A percentile compares a stretch with the other conserved stretches of the same genome.
These are phyloP conservation scores for Monochamus saltuarius DNA, from an alignment of 1,140 invertebrate species.

Conservation along the genomic window DNA sequence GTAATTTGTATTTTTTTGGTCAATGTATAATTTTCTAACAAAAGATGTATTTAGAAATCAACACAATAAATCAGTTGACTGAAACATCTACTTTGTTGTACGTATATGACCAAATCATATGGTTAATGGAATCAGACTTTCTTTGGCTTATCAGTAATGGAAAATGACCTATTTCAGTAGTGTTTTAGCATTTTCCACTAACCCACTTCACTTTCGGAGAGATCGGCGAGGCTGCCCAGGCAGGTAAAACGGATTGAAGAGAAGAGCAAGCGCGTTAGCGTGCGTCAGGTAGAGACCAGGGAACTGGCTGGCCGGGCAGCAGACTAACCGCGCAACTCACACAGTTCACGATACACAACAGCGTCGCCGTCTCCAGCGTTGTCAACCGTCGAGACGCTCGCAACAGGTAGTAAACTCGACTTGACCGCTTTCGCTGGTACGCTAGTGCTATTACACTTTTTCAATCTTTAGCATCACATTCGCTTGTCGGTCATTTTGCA, in stretches of 20 bases:
- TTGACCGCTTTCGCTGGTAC: slow-evolving; percentile 3
- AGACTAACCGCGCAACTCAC: slow-evolving; percentile 34
- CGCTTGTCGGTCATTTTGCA: too few species aligned
- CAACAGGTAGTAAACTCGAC: slow-evolving; percentile 33
- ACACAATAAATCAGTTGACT: too few species aligned
- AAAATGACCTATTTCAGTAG: slow-evolving; percentile 11
- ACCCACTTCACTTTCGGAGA: slow-evolving; percentile 21
- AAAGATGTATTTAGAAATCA: too few species aligned
- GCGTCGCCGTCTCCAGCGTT: slow-evolving; percentile 16
- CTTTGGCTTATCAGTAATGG: neutral
- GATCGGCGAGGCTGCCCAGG: slow-evolving; percentile 4
- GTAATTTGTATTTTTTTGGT: too few species aligned
- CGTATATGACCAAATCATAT: too few species aligned
- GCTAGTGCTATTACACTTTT: neutral
- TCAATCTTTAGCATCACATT: too few species aligned
- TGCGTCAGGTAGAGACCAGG: slow-evolving; percentile 27
- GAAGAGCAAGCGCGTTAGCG: slow-evolving; percentile 30
- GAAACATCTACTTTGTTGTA: too few species aligned
- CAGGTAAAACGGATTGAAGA: slow-evolving; percentile 10
- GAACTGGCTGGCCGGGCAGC: slow-evolving; percentile 33
- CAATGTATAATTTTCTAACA: too few species aligned
- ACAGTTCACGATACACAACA: slow-evolving; percentile 20
- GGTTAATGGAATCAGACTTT: too few species aligned
- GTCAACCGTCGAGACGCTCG: slow-evolving; percentile 29
- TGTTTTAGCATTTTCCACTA: slow-evolving; percentile 20